Base-by-base conservation (phyloP, 2,113 vertebrate species). In the Gavia stellata region DNA sequence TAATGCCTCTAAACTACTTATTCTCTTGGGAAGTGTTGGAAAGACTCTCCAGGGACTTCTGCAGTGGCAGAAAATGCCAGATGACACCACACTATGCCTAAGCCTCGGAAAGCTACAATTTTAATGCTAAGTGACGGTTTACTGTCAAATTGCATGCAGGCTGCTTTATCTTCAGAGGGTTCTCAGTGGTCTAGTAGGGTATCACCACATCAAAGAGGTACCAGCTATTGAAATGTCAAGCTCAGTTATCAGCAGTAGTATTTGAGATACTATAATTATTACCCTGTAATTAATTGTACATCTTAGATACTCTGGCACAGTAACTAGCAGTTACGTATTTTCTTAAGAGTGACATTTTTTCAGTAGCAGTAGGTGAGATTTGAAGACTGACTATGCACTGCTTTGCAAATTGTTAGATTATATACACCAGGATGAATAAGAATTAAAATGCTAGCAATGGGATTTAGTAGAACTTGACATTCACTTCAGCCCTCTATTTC, bases 401-500 rank as follows among this genome's bases (percentile, higher is more conserved):
- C 55, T 80, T 47, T 88, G 59, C 72, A 94, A 88, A 90, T 94
- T 94, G 59, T 38, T 88, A 58, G 67, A 81, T 88, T 90, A 81
- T 42, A 47, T 78, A 23, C 18, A 44, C 55, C 31, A 66, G 33
- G 33, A 89, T 38, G n/a, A 81, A n/a, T n/a, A 34, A 79, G 34
- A 45, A 63, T 78, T 86, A 90, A 66, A 84, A 68, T 47, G 61
- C 72, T 87, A 85, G 61, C 55, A 63, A 12, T 36, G 42, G 83
- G 63, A 78, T 91, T 79, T 90, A n/a, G 34, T 75, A 79, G 52
- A 86, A 86, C 40, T 70, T 90, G 63, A 63, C 75, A 86, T 59
- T 78, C 80, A 63, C 38, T 88, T 94, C 82, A 94, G 86, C 17
- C 40, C 5, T 96, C 20, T 82, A 18, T 95, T 95, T 92, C 25